Base-by-base conservation (phyloP, 2,113 vertebrate species). In the Platysteira castanea region DNA sequence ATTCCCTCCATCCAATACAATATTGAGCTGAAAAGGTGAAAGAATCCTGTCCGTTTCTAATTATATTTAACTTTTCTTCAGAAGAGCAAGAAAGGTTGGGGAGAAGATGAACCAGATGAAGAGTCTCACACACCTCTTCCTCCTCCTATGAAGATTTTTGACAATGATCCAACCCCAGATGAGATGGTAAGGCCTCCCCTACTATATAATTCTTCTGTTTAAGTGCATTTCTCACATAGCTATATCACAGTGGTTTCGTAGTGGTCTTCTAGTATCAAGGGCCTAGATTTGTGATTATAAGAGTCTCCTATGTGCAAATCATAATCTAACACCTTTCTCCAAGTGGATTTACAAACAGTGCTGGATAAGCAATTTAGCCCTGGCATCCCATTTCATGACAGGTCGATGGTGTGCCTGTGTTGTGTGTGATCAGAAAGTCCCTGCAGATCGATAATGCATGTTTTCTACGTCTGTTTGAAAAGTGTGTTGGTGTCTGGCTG, bases 71-170 rank as follows among this genome's bases (percentile, higher is more conserved):
- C 64, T 95, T 97, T 89, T 63, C 97, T 99, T 98, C 97, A 98
- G 97, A 98, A 98, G 98, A 98, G 97, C 97, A 98, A 98, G 97
- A 99, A 98, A 71, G 99, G 99, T 7, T 99, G 99, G 96, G 99
- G 99, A 83, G 99, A 99, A 97, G 99, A 99, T 93, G 99, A 99
- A 93, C 98, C 98, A 70, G 99, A 99, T 49, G 99, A 99, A 93
- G 99, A 99, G 57, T 99, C 99, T 22, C 98, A 99, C 97, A 99
- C 99, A 14, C 99, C 98, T 24, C 98, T 99, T 49, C 99, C 99
- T 42, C 99, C 99, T 2, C 99, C 99, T 17, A 99, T 99, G 99
- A 99, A 99, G 97, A 99, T 99, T 97, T 99, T 99, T 95, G 99
- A 99, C 95, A 99, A 99, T 61, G 99, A 99, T 44, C 99, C 99